Base-by-base conservation (phyloP, 2,797 vertebrate genomes). In the Gephyroberyx darwinii region DNA sequence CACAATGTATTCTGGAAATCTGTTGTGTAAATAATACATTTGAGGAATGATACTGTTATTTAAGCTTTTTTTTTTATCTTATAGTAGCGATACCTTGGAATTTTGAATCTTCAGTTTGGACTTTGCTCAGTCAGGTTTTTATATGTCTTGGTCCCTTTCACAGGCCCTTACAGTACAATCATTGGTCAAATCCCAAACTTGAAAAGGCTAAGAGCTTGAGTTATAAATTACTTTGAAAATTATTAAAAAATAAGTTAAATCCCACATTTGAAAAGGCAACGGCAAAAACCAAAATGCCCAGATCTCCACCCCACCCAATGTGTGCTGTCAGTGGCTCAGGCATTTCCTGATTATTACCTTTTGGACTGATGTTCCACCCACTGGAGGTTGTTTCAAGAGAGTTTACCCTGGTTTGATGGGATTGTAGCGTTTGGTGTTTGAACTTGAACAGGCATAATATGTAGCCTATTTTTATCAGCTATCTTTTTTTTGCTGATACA, bases 11-110 rank as follows among this genome's bases (percentile, higher is more conserved):
- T 75, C 83, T 87, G 77, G 88, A 83, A 80, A 82, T 77, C 45
- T 83, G 78, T 90, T 88, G 88, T 92, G 90, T 92, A 91, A 86
- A 89, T 85, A 90, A 90, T 88, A 84, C 87, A 77, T 87, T 84
- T 80, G 87, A 89, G 78, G 84, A 85, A 86, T 82, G 82, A 91
- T 83, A 57, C 87, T 90, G 81, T 90, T 92, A 91, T 93, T 93
- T 93, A 68, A 82, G 85, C 67, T 58, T 79, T 67, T 74, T 87
- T 59, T 76, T 78, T 69, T 61, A 82, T 83, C 75, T 58, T 75
- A 82, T 85, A 71, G 82, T 84, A 86, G 89, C 83, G 83, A 69
- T 81, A 78, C 81, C 66, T 87, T 88, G 72, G 73, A 70, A 65
- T 33, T 80, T 76, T 77, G 71, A 70, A 64, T 84, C 65, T 77